Evolutionary conservation across 2,888 invertebrate species (phyloP), one percentile per base, ranked within the genome.

Genomic region (Calliphora vomitoria): DNA sequence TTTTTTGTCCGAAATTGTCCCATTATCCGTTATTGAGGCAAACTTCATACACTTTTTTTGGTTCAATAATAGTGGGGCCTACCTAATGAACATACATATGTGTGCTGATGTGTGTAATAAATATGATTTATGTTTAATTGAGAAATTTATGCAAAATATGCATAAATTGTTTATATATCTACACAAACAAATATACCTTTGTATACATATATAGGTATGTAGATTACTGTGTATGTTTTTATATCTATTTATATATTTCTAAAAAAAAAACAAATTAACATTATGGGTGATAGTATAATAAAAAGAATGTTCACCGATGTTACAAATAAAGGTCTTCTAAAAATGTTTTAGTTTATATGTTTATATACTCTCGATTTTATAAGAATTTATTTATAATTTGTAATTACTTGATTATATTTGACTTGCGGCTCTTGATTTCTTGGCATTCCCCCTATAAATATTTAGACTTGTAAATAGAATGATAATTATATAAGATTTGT

Each of bases 81-180:
- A 13, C 44, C 44, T 44, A 44, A 44, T 44, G 10, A 10, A 41
- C 10, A 35, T 47, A 35, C 11, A n/a, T 41, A 31, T 64, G 41
- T 71, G 41, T 72, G 74, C 11, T 62, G 64, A 69, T 58, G 75
- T 75, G 44, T 76, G 69, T 80, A 78, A 88, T 83, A 88, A 88
- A 85, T 85, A 87, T 84, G 85, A 87, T 85, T 85, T 85, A 87
- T 87, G 87, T 87, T 82, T 87, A 85, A 85, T 86, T 86, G 82
- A 88, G 85, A 87, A 88, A 81, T 86, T 88, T 86, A 86, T 88
- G 88, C 85, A 88, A 88, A 85, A 88, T 88, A 79, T 88, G 85
- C 88, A 88, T 81, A 86, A 80, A 86, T 81, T 86, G 78, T 78
- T 68, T 31, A 6, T 31, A 15, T 31, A 60, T 31, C 31, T 66